Evolutionary conservation across 2,888 invertebrate species (phyloP).

Genomic region (Xylocampa areola): DNA sequence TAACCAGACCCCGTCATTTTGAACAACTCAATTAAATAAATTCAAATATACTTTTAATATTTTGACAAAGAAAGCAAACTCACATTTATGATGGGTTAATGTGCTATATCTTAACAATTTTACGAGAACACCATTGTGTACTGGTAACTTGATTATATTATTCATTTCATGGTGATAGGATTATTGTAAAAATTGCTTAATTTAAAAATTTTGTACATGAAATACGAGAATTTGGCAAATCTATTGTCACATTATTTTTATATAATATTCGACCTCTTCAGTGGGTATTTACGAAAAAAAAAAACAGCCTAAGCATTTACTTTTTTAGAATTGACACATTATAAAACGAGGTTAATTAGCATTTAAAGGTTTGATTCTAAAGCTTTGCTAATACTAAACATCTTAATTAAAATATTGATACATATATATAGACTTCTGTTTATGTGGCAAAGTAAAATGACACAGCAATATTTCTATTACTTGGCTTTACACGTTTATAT

Average conservation of each 20-base stretch:
- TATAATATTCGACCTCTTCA: conserved; percentile 13
- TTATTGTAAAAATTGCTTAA: conserved; percentile 40
- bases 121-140: conserved; percentile 53
- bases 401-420: too few species aligned
- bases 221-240: conserved; percentile 29
- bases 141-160: conserved; percentile 65
- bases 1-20: conserved; percentile 62
- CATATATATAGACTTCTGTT: too few species aligned
- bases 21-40: conserved; percentile 18
- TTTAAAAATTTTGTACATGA: conserved; percentile 22
- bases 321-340: neutral
- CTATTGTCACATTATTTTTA: conserved; percentile 31
- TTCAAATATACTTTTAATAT: conserved; percentile 19
- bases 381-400: too few species aligned
- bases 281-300: neutral
- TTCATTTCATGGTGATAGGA: conserved; percentile 72
- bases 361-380: too few species aligned
- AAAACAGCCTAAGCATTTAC: neutral
- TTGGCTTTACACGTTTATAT: neutral
- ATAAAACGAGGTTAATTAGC: neutral
- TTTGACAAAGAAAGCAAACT: conserved; percentile 65
- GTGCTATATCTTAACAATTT: conserved; percentile 63
- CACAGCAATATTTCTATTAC: conserved; percentile 28
- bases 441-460: conserved; percentile 31
- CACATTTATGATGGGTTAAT: conserved; percentile 60